Conservation (phyloP, 1,140 invertebrate genomes). For the Trichonephila inaurata region DNA sequence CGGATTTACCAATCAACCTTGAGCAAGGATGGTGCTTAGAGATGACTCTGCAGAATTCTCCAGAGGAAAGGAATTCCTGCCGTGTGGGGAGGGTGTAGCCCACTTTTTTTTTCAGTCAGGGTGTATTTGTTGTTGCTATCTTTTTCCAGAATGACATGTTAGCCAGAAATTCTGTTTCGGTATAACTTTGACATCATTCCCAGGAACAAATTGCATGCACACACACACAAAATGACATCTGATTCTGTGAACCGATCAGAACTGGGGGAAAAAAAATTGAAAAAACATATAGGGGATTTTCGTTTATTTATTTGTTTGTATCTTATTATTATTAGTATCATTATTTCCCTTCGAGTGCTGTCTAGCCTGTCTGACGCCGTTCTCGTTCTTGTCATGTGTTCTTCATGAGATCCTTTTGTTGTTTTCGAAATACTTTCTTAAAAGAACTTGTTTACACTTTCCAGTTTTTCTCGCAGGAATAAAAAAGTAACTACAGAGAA, state of each 20-base stretch:
- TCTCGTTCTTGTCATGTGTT: background rate
- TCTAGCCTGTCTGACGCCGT: slow-evolving; percentile 51
- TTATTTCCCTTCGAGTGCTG: background rate
- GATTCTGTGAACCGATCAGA: background rate
- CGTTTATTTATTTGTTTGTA: background rate
- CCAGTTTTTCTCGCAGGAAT: slow-evolving; percentile 2
- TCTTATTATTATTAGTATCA: background rate
- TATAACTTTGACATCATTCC: background rate
- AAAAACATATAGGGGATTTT: too few species aligned
- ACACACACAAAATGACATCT: background rate
- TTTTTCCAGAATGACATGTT: background rate
- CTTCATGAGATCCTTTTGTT: background rate
- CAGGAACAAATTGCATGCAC: background rate
- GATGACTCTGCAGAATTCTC: slow-evolving; percentile 1
- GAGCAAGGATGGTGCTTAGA: slow-evolving; percentile 42
- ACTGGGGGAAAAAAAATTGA: background rate
- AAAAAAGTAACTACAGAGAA: background rate
- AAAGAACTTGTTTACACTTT: slow-evolving; percentile 60
- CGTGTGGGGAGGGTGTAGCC: slow-evolving; percentile 5
- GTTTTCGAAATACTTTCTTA: slow-evolving; percentile 16
- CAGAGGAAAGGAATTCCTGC: slow-evolving; percentile 31
- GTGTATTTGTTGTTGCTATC: slow-evolving; percentile 12
- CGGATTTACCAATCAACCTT: slow-evolving; percentile 56
- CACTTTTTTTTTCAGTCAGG: background rate
- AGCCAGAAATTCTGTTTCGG: background rate